These are phyloP conservation scores for Halcyon smyrnensis DNA, from an alignment of 2,797 vertebrate genomes.

Conservation along the genomic window DNA sequence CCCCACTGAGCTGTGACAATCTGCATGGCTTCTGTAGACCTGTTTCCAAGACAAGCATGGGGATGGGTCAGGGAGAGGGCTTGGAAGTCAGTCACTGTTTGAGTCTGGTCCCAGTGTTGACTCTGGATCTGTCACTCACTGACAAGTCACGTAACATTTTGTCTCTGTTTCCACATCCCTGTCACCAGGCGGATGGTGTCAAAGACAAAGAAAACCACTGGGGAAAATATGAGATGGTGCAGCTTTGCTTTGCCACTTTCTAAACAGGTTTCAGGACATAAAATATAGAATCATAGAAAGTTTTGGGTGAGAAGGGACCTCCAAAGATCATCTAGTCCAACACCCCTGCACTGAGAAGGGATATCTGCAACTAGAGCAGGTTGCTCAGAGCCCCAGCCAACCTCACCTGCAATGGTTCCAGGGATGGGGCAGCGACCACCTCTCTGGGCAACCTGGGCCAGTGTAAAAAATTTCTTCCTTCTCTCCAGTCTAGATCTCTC, in stretches of 20 bases:
- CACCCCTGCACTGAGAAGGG: not conserved
- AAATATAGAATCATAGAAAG: not conserved
- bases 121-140: rapidly evolving
- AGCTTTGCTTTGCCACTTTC: not conserved
- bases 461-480: not conserved
- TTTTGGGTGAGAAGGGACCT: not conserved
- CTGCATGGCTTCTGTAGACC: not conserved
- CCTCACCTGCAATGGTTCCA: not conserved
- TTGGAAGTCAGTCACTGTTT: not conserved
- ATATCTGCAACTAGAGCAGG: not conserved
- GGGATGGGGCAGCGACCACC: not conserved
- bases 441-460: not conserved
- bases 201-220: not conserved
- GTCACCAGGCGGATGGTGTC: not conserved
- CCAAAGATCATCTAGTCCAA: not conserved
- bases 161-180: not conserved
- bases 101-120: not conserved
- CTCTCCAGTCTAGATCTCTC: not conserved
- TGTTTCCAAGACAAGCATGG: not conserved
- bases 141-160: not conserved
- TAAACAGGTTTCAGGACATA: not conserved
- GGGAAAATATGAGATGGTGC: not conserved
- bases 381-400: not conserved
- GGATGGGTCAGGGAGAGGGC: not conserved
- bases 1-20: rapidly evolving